phyloP scores from a whole-genome alignment of 1,140 invertebrate genomes.

The Leptonema lineaticorne region DNA sequence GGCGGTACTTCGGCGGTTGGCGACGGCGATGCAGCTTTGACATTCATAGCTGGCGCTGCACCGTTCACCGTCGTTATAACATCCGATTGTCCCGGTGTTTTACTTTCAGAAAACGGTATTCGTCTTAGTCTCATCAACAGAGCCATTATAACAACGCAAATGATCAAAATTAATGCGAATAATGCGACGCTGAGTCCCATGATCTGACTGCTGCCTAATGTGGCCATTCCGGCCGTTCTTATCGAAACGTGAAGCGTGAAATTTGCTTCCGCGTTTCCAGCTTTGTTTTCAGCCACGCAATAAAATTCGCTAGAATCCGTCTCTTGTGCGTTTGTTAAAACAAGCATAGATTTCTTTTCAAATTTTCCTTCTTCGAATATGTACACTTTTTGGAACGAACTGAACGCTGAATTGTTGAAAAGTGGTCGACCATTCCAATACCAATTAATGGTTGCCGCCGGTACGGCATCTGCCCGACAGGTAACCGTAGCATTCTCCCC shows the following conservation, averaged over 20 bases:
- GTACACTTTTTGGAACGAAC: conserved; percentile 76
- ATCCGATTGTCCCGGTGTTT: conserved; percentile 71
- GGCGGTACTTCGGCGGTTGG: conserved; percentile 48
- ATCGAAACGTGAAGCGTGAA: conserved; percentile 83
- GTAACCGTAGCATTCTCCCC: conserved; percentile 83
- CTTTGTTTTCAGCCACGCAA: conserved; percentile 88
- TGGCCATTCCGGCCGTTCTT: conserved; percentile 73
- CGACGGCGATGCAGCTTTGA: conserved; percentile 43
- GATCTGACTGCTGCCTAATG: conserved; percentile 80
- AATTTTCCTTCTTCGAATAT: conserved; percentile 75
- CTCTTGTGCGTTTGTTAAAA: conserved; percentile 84
- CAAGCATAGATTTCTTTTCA: conserved; percentile 75
- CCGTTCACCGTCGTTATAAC: conserved; percentile 66
- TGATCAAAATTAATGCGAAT: conserved; percentile 74
- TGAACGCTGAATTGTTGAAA: conserved; percentile 76
- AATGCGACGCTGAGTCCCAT: conserved; percentile 81
- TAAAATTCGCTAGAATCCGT: conserved; percentile 87
- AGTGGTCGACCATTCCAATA: conserved; percentile 81
- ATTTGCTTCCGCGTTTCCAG: conserved; percentile 88
- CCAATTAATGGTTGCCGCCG: conserved; percentile 82
- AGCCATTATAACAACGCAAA: conserved; percentile 72
- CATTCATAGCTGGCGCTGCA: conserved; percentile 52
- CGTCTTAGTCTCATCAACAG: conserved; percentile 70
- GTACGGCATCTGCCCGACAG: conserved; percentile 77
- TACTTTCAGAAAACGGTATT: conserved; percentile 70